These are phyloP conservation scores for Stichopus chloronotus DNA, from an alignment of 35 echinoderm and acorn worm genomes.

Conservation along the genomic window DNA sequence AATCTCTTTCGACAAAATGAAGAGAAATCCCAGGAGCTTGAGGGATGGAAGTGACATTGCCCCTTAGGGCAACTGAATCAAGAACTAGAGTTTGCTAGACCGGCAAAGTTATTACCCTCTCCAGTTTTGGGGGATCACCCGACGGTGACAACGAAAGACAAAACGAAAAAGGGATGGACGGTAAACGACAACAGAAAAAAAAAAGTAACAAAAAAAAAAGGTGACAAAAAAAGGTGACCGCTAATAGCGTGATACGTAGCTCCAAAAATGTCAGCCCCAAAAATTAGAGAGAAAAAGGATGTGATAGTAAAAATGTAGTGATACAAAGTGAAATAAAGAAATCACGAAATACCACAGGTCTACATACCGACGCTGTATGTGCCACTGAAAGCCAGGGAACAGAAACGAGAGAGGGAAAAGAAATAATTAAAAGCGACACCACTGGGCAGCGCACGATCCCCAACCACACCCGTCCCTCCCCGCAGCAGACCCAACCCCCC, in stretches of 20 bases:
- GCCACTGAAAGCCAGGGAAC: slow-evolving; percentile 46
- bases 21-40: too few relatives aligned
- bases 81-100: too few relatives aligned
- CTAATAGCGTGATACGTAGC: too few relatives aligned
- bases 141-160: not conserved
- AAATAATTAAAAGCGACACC: slow-evolving; percentile 23
- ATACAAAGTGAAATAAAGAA: slow-evolving; percentile 11
- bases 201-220: not conserved
- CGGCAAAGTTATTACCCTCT: too few relatives aligned
- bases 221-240: not conserved
- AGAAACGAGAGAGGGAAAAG: slow-evolving; percentile 50
- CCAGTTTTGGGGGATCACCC: too few relatives aligned
- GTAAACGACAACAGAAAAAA: not conserved
- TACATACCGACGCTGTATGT: slow-evolving; percentile 54
- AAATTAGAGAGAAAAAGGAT: not conserved
- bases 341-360: slow-evolving; percentile 45
- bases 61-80: too few relatives aligned
- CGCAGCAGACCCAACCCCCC: not conserved
- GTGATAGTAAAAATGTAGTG: not conserved
- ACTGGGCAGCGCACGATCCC: not conserved
- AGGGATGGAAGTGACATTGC: too few relatives aligned
- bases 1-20: too few relatives aligned
- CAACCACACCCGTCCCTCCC: too few relatives aligned
- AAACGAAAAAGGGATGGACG: not conserved
- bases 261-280: too few relatives aligned